These are phyloP conservation scores for Antitype chi DNA, from an alignment of 2,888 invertebrate species.

Conservation along the genomic window DNA sequence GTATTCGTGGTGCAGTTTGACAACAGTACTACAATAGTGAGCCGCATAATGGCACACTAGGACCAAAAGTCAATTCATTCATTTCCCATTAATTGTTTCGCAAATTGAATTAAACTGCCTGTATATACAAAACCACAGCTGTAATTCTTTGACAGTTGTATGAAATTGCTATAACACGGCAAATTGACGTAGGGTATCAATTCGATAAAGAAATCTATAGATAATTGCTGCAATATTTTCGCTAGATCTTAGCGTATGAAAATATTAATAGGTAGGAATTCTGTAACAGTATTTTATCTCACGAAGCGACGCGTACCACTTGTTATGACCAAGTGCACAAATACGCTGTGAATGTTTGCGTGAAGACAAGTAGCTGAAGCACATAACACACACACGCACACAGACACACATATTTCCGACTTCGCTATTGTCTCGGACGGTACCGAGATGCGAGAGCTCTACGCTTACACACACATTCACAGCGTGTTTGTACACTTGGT, in stretches of 20 bases:
- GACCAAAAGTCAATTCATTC: neutral
- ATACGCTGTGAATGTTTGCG: too few relatives aligned
- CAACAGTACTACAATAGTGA: neutral
- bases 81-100: neutral
- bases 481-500: neutral
- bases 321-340: neutral
- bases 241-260: neutral
- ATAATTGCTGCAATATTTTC: neutral
- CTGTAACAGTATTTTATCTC: neutral
- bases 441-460: too few relatives aligned
- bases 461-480: too few relatives aligned
- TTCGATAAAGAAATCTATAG: neutral
- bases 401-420: too few relatives aligned
- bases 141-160: neutral
- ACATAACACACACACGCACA: too few relatives aligned
- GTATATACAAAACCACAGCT: neutral
- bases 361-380: too few relatives aligned
- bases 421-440: too few relatives aligned
- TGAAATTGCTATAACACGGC: too few relatives aligned
- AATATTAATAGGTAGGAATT: neutral
- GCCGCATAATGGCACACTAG: neutral
- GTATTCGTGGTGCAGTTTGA: neutral
- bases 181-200: neutral
- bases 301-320: neutral
- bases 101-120: neutral